phyloP scores from a whole-genome alignment of 2,888 invertebrate genomes.

The Spisula subtruncata region DNA sequence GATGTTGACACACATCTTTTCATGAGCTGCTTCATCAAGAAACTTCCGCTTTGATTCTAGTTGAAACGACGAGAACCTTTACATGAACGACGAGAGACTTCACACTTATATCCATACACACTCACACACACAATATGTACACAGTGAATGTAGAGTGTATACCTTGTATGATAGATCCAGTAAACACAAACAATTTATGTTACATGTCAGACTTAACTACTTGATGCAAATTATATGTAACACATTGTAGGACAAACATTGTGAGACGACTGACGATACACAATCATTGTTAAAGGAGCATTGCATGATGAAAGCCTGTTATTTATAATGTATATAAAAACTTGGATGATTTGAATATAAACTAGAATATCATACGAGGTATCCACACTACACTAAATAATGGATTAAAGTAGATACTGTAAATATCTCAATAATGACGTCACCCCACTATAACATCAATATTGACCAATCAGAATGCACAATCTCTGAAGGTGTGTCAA shows the following conservation, averaged over 20 bases:
- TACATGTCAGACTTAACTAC: too few relatives aligned
- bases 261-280: too few relatives aligned
- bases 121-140: neutral
- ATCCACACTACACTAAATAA: neutral
- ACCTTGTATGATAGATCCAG: neutral
- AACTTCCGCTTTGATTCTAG: neutral
- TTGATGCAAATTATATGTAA: too few relatives aligned
- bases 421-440: neutral
- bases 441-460: neutral
- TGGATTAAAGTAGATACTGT: slow-evolving; percentile 37
- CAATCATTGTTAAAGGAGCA: too few relatives aligned
- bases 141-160: neutral
- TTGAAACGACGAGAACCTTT: too few relatives aligned
- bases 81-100: neutral
- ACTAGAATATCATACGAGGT: neutral
- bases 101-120: slow-evolving; percentile 16
- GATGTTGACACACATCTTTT: neutral
- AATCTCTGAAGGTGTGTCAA: too few relatives aligned
- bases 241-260: too few relatives aligned
- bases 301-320: too few relatives aligned
- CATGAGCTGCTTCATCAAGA: neutral
- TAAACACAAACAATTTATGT: neutral
- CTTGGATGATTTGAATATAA: neutral
- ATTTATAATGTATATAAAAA: too few relatives aligned
- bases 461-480: too few relatives aligned